Evolutionary conservation across 2,113 vertebrate species (phyloP), one percentile per base, ranked within the genome.

Genomic region (Bos javanicus): DNA sequence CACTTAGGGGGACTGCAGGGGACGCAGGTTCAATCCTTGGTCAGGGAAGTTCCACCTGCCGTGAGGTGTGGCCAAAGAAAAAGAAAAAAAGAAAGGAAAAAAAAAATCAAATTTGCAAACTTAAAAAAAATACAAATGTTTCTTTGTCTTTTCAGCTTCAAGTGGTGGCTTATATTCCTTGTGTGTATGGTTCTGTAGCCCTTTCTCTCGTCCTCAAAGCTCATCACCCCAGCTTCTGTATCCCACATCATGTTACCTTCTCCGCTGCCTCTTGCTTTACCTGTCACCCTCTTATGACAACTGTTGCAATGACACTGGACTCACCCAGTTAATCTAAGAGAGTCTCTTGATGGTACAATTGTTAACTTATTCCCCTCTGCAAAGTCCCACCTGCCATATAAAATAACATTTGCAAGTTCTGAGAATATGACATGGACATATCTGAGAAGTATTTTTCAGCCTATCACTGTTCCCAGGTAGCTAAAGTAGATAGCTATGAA

Each of bases 231-330:
- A 3, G 1, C 9, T 56, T 83, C 74, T 67, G 21, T 25, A 26
- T 33, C 76, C n/a, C 4, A 39, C 23, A 59, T 64, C 26, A 30
- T 14, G 6, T n/a, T 6, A 1, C 3, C 13, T 26, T 52, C 33
- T 48, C 19, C 10, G 60, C 30, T 30, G 46, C 6, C 13, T 26
- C 19, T 81, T 26, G 14, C 7, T 93, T 19, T 7, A 15, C 11
- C 30, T 30, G 36, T 6, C 17, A 87, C 19, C 5, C 6, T 85
- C 8, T 81, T n/a, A 36, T 50, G 81, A 64, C 19, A 39, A 52
- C 1, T 6, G 3, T 7, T 28, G 11, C 7, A 10, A 76, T 76
- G 8, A 14, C 1, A 5, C n/a, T 6, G 57, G 3, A n/a, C 16
- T 16, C 4, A 85, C 17, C 1, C 6, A 36, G 19, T 36, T 67